Evolutionary conservation across 2,113 vertebrate genomes (phyloP), one percentile per base, ranked within the genome.

Genomic region (Narcine bancroftii): DNA sequence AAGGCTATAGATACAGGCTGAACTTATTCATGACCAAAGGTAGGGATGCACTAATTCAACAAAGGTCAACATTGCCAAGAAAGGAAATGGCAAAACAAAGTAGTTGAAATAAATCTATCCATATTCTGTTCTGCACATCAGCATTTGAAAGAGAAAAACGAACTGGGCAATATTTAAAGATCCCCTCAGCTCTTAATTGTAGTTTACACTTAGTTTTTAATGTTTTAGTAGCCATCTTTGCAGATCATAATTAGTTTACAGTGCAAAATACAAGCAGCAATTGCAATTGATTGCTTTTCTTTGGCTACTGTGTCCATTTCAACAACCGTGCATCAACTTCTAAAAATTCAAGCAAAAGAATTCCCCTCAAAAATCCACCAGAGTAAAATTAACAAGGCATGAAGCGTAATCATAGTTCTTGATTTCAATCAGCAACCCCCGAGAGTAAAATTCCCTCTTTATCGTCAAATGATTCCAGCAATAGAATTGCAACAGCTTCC

Each of bases 131-230:
- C 56, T 36, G 33, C 81, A 60, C 50, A 85, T 7, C 19, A 5
- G 53, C 36, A 60, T 60, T 36, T 60, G 15, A 29, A 33, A 9
- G 17, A 29, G 24, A 53, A 36, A 19, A 5, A 36, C 50, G 6
- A 60, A 60, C 50, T 85, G 81, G 50, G 33, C 81, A 85, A n/a
- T 85, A 1, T 21, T 85, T 29, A 60, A n/a, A n/a, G 11, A 36
- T 11, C 17, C 81, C 21, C 81, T 36, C n/a, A n/a, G n/a, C 81
- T 85, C 81, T 85, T 85, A 60, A 85, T 85, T 85, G 60, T 56
- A 15, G 15, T 50, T 85, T 85, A 60, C 33, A 60, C 19, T 0
- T 33, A 1, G 1, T 60, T 53, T 85, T 60, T 33, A 85, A 60
- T 85, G 56, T 53, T 60, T 60, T 33, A 60, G 53, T 33, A 60